Evolutionary conservation across 2,797 vertebrate genomes (phyloP).

Genomic region (Acanthurus leucopareius): DNA sequence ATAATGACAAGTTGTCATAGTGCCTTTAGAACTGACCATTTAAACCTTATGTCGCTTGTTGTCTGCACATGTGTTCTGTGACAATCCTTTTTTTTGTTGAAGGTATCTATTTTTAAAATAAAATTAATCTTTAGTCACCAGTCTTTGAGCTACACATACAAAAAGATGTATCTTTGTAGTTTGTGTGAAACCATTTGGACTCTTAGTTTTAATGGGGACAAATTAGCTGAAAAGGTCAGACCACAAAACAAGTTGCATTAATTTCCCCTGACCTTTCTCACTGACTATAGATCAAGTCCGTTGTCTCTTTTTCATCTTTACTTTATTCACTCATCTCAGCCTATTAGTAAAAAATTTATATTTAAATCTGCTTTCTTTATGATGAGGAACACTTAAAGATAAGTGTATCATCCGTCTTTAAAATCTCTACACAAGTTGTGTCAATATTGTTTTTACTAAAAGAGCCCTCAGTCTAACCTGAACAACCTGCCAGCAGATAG

Average conservation of each 20-base stretch:
- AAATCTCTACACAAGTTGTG: background rate
- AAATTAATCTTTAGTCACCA: background rate
- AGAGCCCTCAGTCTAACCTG: background rate
- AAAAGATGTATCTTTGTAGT: background rate
- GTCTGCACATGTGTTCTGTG: background rate
- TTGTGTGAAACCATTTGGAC: background rate
- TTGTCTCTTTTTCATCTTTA: background rate
- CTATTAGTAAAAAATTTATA: background rate
- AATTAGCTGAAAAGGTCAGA: conserved; percentile 17
- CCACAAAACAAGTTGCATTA: background rate
- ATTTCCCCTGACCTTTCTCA: conserved; percentile 4
- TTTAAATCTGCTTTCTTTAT: background rate
- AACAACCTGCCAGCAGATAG: background rate
- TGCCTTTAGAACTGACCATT: background rate
- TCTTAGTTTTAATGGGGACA: conserved; percentile 31
- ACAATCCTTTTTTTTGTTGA: background rate
- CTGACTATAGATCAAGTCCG: background rate
- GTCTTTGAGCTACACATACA: background rate
- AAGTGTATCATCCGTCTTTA: background rate
- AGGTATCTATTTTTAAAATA: background rate
- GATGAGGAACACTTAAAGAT: background rate
- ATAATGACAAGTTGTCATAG: background rate
- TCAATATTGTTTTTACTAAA: background rate
- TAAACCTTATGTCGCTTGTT: background rate
- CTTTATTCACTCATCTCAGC: background rate